A percentile compares a stretch with the other conserved stretches of the same genome.
phyloP scores from a whole-genome alignment of 2,888 invertebrate genomes.

The Villa cingulata region DNA sequence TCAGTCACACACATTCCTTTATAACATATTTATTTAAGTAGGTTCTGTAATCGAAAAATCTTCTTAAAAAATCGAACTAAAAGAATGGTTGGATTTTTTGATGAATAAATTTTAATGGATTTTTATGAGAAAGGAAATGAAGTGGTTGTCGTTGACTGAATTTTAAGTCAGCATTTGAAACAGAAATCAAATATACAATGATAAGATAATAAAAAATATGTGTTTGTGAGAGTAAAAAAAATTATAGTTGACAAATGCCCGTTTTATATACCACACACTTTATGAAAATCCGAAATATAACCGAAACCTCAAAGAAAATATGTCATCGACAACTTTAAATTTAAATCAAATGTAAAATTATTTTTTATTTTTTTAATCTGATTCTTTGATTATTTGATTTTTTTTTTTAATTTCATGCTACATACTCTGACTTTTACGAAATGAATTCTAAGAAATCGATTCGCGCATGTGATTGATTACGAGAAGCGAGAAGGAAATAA shows the following conservation, averaged over 20 bases:
- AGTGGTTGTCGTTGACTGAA: slow-evolving; percentile 12
- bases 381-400: too few relatives aligned
- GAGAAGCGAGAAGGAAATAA: not conserved
- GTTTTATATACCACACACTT: too few relatives aligned
- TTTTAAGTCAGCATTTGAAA: slow-evolving; percentile 12
- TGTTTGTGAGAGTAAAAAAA: too few relatives aligned
- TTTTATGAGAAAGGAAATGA: slow-evolving; percentile 15
- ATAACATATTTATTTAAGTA: not conserved
- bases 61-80: not conserved
- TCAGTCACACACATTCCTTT: not conserved
- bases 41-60: not conserved
- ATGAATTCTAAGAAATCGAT: not conserved
- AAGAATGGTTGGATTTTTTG: slow-evolving; percentile 12
- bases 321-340: not conserved
- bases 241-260: too few relatives aligned
- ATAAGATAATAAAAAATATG: too few relatives aligned
- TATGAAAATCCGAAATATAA: too few relatives aligned
- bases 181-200: not conserved
- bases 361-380: too few relatives aligned
- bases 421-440: too few relatives aligned
- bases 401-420: too few relatives aligned
- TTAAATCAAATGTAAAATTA: not conserved
- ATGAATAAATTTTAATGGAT: slow-evolving; percentile 12
- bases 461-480: not conserved
- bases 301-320: not conserved